phyloP scores from a whole-genome alignment of 1,140 invertebrate species.

The Samia ricini region DNA sequence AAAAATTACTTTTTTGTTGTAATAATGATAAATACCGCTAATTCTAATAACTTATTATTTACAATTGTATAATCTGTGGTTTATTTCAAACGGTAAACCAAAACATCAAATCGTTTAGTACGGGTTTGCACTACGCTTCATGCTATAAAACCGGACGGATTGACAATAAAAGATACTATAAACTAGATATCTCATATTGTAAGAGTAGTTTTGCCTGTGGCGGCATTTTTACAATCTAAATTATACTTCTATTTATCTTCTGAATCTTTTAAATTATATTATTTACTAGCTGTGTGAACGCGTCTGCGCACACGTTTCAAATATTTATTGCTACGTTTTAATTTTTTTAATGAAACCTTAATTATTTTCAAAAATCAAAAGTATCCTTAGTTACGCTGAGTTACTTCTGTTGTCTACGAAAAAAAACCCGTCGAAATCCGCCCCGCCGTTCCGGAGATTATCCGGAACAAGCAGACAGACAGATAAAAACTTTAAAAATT shows the following conservation, averaged over 20 bases:
- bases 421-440: too few relatives aligned
- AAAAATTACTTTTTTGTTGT: background rate
- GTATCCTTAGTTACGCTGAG: too few relatives aligned
- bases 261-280: background rate
- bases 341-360: too few relatives aligned
- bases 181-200: slow-evolving; percentile 25
- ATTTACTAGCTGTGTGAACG: too few relatives aligned
- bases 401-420: too few relatives aligned
- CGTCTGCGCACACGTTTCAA: too few relatives aligned
- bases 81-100: slow-evolving; percentile 2
- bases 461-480: too few relatives aligned
- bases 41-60: background rate
- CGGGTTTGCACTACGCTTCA: slow-evolving; percentile 19
- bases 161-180: slow-evolving; percentile 30
- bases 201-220: background rate
- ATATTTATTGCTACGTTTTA: too few relatives aligned
- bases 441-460: too few relatives aligned
- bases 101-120: slow-evolving; percentile 30
- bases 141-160: slow-evolving; percentile 27
- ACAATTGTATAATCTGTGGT: background rate
- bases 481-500: too few relatives aligned
- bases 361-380: too few relatives aligned
- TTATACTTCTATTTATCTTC: background rate
- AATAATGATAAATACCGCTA: background rate
- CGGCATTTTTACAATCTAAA: background rate